Base-by-base conservation (phyloP, 2,797 vertebrate species). In the Syngnathus acus region DNA sequence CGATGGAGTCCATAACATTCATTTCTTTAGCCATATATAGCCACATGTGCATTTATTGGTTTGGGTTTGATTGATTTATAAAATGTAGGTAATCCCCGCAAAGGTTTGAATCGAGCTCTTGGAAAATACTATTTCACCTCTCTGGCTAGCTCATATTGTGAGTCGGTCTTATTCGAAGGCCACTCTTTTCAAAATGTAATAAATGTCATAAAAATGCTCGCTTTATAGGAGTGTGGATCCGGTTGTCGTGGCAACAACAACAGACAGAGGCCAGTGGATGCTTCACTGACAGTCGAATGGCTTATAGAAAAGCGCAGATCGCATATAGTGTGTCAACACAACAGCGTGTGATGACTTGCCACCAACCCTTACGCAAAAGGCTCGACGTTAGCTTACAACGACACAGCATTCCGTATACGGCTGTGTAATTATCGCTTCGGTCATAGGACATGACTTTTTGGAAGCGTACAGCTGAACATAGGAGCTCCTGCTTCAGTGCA, bases 401-500 rank as follows among this genome's bases (percentile, higher is more conserved):
- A 54, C 39, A 65, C 63, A 58, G 8, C 37, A 43, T 37, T 65
- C 65, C 38, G 26, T 55, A 26, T 26, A 40, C 37, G 17, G 43
- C 38, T 59, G 43, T 48, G 38, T 48, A 66, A 62, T 64, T 64
- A 65, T 65, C 16, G 38, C 45, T 67, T 43, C 4, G 26, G 51
- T 60, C 67, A 68, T 58, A 67, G 48, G 69, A 62, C 57, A 10
- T 47, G 39, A 58, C 42, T 51, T 68, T 11, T 55, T 55, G 66
- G 26, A 39, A 53, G 14, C 55, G 38, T 64, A 60, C 11, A 68
- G 71, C 59, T 45, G 47, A 40, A 81, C 76, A 74, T 61, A 48
- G n/a, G 68, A 70, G 50, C 60, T 54, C 26, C 65, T 73, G 69
- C 70, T 64, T 69, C 67, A 64, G 39, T 40, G 68, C 77, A 23